phyloP scores from a whole-genome alignment of 2,113 vertebrate species.

The Labrus mixtus region DNA sequence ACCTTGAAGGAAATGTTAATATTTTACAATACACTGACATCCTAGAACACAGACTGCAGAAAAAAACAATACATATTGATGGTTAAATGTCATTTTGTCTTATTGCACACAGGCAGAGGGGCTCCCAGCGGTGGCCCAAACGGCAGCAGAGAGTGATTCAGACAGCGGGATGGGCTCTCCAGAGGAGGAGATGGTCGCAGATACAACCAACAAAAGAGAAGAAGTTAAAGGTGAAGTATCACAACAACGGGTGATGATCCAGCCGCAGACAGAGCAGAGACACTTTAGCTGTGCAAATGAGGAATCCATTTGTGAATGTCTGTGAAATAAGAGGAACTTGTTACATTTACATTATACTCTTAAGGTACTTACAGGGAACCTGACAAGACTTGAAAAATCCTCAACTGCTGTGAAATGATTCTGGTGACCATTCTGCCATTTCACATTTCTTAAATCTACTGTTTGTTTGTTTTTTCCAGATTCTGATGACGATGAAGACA shows the following conservation, averaged over 20 bases:
- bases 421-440: not conserved
- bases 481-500: slow-evolving; percentile 90
- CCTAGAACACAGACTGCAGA: not conserved
- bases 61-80: too few relatives aligned
- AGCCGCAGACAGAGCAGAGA: not conserved
- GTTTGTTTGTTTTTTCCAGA: slow-evolving; percentile 72
- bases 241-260: slow-evolving; percentile 4
- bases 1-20: too few relatives aligned
- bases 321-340: too few relatives aligned
- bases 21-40: too few relatives aligned
- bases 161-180: slow-evolving; percentile 88
- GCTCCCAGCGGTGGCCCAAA: slow-evolving; percentile 35
- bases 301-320: not conserved
- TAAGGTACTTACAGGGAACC: too few relatives aligned
- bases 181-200: slow-evolving; percentile 27
- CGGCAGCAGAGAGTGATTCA: slow-evolving; percentile 80
- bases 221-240: slow-evolving; percentile 61
- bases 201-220: slow-evolving; percentile 25
- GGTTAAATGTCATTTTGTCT: not conserved
- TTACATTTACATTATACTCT: too few relatives aligned
- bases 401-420: too few relatives aligned
- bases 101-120: slow-evolving; percentile 68
- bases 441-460: not conserved
- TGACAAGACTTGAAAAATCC: too few relatives aligned
- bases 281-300: slow-evolving; percentile 24